Evolutionary conservation across 2,888 invertebrate species (phyloP).

Genomic region (Chloroclysta siterata): DNA sequence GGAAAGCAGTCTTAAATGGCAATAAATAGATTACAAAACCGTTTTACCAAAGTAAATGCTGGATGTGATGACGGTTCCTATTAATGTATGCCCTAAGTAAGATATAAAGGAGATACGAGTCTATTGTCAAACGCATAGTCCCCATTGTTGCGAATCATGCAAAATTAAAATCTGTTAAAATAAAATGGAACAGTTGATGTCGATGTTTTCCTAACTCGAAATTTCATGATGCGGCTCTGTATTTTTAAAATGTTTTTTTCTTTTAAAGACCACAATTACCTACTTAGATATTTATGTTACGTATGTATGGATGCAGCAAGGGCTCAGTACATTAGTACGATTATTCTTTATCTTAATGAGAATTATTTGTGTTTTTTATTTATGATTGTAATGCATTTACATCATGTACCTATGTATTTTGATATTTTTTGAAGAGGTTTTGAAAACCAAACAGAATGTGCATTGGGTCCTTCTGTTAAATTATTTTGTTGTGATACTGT

Average conservation of each 20-base stretch:
- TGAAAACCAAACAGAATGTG: constrained; percentile 8
- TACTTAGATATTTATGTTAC: background rate
- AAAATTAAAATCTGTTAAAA: too few species aligned
- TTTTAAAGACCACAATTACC: background rate
- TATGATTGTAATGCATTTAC: too few species aligned
- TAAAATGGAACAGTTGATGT: background rate
- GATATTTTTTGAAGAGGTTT: background rate
- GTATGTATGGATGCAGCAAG: background rate
- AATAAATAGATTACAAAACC: constrained; percentile 30
- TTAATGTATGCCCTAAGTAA: constrained; percentile 51
- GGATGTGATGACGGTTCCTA: constrained; percentile 44
- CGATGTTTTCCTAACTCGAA: background rate
- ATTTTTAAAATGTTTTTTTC: background rate
- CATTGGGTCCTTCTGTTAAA: constrained; percentile 36
- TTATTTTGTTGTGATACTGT: constrained; percentile 48
- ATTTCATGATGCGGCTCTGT: background rate
- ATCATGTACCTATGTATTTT: constrained; percentile 7
- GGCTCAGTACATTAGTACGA: background rate
- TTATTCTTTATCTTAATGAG: constrained; percentile 7
- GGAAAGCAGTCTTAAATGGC: constrained; percentile 30
- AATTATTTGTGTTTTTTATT: background rate
- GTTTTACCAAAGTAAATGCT: constrained; percentile 50
- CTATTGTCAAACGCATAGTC: constrained; percentile 6
- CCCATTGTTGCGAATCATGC: too few species aligned
- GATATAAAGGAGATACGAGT: constrained; percentile 48